Evolutionary conservation across 2,797 vertebrate genomes (phyloP), one percentile per base, ranked within the genome.

Genomic region (Diplodus sargus): DNA sequence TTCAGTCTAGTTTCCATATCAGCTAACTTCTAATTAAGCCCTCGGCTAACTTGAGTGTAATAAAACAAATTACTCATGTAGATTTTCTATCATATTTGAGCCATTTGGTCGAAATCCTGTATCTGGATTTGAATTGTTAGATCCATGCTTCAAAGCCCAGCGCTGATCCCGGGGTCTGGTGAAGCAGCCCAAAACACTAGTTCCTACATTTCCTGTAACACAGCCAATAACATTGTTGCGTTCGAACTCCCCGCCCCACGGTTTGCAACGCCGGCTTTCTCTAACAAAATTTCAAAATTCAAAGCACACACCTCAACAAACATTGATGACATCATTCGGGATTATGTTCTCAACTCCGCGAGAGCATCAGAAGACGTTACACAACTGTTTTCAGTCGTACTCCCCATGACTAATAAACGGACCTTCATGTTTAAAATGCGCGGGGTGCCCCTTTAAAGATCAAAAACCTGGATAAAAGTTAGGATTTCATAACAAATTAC

Each of bases 401-500:
- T 52, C 57, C 56, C 28, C 23, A 15, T 64, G 56, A 70, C 48
- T 57, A 66, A 5, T 25, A 65, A 69, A 43, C 47, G 66, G n/a
- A 51, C 34, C 61, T 43, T 20, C 20, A 16, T 30, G 51, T 66
- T 57, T 65, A 70, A 70, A 69, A 51, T 58, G 20, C 17, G 7
- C 7, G 60, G 20, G 69, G 30, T 18, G 48, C 14, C 57, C 53
- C 59, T 79, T 80, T 84, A 43, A 69, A 78, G 66, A 82, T 82
- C 34, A 83, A 74, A 87, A 28, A 56, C 17, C 45, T 2, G 69
- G 57, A 78, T 47, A 67, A 63, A 48, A 20, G 20, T 61, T 75
- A 48, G 30, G 52, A 60, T 85, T 82, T 88, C 59, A 62, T n/a
- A 76, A 56, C 47, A 64, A 68, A 80, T 80, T 52, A 53, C 42